Evolutionary conservation across 2,797 vertebrate genomes (phyloP), one percentile per base, ranked within the genome.

Genomic region (Triplophysa yarkandensis): DNA sequence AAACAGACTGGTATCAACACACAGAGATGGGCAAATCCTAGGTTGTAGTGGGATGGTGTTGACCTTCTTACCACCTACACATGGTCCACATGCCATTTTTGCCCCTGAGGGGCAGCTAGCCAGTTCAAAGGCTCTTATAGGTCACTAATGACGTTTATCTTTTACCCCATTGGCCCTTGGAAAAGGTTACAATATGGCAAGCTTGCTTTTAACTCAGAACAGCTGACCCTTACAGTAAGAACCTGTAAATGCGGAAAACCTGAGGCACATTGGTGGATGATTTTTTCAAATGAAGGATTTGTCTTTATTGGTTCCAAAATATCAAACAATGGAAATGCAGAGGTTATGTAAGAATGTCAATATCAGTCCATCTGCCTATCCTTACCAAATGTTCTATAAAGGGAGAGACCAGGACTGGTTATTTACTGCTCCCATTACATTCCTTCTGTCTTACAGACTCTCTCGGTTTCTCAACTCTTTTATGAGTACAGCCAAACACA

Each of bases 81-180:
- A 32, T 23, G 43, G n/a, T 70, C 68, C 25, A 23, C 41, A 44
- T 62, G 64, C 17, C 55, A 63, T 78, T 57, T 74, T 16, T 36
- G 28, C 11, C 32, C 34, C 25, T n/a, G 16, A 23, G 27, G 23
- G 48, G 43, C 36, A 34, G 19, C 66, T 41, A 32, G 30, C 30
- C 13, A 63, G 58, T 74, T 79, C 77, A 79, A 79, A 79, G 71
- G 6, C 25, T 23, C 48, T 43, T 27, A 36, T 65, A 74, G 66
- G 66, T 60, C 77, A 79, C 25, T 7, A 8, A 28, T 48, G 50
- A 62, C 17, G 1, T 57, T 41, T 23, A 30, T 68, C 60, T 74
- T 54, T n/a, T 44, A 32, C 19, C n/a, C 44, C 39, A 25, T 13
- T 63, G 50, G 44, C 50, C 57, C 19, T 34, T 65, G 50, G 44